Percentiles rank a stretch among this genome's conserved stretches.
Evolutionary conservation across 1,140 invertebrate species (phyloP).

Genomic region (Ceratina australensis): DNA sequence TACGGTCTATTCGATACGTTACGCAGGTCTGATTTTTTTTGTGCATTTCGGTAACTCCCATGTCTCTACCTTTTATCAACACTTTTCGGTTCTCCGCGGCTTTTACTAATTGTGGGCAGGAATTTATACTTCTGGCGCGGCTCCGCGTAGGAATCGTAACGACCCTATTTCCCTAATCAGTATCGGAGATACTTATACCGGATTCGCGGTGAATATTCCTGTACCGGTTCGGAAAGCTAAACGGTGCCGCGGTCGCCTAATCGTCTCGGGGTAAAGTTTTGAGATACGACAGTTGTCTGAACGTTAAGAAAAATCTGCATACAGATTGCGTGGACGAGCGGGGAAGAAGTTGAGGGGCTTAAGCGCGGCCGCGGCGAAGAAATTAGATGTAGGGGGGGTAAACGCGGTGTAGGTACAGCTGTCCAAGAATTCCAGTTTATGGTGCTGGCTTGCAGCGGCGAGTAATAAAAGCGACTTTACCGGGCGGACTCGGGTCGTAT

Average conservation of each 20-base stretch:
- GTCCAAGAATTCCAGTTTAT: slow-evolving; percentile 24
- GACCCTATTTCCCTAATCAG: no score
- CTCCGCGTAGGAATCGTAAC: no score
- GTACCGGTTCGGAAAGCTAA: no score
- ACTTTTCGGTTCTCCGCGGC: no score
- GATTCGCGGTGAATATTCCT: no score
- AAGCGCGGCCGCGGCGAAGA: background rate
- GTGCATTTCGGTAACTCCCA: no score
- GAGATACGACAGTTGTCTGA: background rate
- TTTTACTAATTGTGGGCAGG: no score
- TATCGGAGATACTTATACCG: no score
- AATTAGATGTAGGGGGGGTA: background rate
- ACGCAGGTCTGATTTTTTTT: no score
- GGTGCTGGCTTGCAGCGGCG: background rate
- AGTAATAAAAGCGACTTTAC: slow-evolving; percentile 30
- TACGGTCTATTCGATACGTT: no score
- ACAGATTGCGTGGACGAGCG: background rate
- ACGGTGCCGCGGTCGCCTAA: background rate
- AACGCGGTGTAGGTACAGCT: background rate
- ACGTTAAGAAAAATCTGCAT: background rate
- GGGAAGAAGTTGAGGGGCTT: background rate
- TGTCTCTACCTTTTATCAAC: no score
- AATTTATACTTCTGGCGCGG: no score
- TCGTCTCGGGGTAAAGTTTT: background rate
- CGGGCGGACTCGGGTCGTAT: slow-evolving; percentile 1